These are phyloP conservation scores for Drosophila bocki DNA, from an alignment of 1,140 invertebrate genomes.

Conservation along the genomic window DNA sequence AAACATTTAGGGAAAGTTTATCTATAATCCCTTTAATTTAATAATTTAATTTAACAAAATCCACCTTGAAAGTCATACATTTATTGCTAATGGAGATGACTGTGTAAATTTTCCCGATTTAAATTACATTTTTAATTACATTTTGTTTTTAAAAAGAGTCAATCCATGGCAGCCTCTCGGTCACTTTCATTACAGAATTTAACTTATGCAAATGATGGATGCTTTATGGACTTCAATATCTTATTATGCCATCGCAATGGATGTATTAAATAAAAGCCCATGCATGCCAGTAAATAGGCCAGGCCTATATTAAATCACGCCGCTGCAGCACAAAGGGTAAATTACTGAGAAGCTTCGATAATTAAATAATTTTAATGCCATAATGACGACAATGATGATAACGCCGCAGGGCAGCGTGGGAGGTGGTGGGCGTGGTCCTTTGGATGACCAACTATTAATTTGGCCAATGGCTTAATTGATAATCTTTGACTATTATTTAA, in stretches of 20 bases:
- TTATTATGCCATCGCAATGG: conserved; percentile 37
- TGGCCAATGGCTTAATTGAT: conserved; percentile 78
- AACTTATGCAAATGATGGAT: conserved; percentile 21
- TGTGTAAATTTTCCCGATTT: background rate
- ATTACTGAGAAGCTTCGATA: conserved; percentile 39
- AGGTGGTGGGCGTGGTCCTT: conserved; percentile 23
- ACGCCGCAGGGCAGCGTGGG: background rate
- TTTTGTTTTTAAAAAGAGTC: background rate
- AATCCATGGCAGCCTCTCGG: background rate
- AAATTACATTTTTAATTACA: background rate
- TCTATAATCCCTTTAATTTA: background rate
- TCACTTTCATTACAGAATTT: background rate
- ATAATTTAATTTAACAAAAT: background rate
- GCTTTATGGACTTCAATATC: conserved; percentile 37
- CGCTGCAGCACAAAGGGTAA: conserved; percentile 32
- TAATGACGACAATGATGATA: conserved; percentile 26
- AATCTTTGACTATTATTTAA: conserved; percentile 83
- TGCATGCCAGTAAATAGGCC: background rate
- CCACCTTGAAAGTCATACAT: too few relatives aligned
- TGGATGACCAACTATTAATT: conserved; percentile 69
- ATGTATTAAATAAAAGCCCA: conserved; percentile 9
- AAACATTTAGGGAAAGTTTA: background rate
- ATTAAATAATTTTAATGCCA: conserved; percentile 57
- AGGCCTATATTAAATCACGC: conserved; percentile 24
- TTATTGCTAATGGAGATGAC: background rate